Base-by-base conservation (phyloP, 2,113 vertebrate genomes). In the Halcyon malimbica region DNA sequence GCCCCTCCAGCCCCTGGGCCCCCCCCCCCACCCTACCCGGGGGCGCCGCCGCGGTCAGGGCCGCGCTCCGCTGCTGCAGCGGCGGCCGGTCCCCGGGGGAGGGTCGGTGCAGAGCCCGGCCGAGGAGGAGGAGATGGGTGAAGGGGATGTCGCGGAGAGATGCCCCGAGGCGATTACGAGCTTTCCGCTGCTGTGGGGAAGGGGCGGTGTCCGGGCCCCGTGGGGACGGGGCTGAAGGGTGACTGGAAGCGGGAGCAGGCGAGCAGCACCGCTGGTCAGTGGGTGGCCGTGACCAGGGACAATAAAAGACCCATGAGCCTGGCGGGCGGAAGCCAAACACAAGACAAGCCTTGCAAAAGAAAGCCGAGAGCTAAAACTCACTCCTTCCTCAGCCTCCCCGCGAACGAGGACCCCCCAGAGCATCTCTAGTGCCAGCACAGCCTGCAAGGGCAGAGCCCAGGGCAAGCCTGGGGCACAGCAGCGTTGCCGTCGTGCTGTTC, bases 251-350 rank as follows among this genome's bases (percentile, higher is more conserved):
- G 4, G 25, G 46, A 13, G 33, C 16, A 7, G 21, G 9, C 6
- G 35, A 28, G 5, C 18, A 7, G 33, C 37, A 1, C 8, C 19
- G 28, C 33, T 6, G 19, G 41, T 12, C 44, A 3, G 74, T 8
- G 25, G 50, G 50, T 51, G 50, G 50, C 50, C 50, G 13, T 51
- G 50, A 51, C 50, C 50, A 11, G 51, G 59, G 59, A 2, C 33
- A 37, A 4, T 5, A 6, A 20, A 20, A 46, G 39, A 46, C 13
- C 25, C 11, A 0, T 0, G 5, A n/a, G 5, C 26, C 16, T 5
- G 31, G 28, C 1, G 7, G 8, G 53, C 9, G 24, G 46, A 9
- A 42, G 35, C 25, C 15, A 6, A 51, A 11, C 15, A 33, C 42
- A 33, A n/a, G 23, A 1, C 5, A 4, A 23, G 31, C 57, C 23